phyloP scores from a whole-genome alignment of 2,888 invertebrate species.

The Tupiocoris notatus region DNA sequence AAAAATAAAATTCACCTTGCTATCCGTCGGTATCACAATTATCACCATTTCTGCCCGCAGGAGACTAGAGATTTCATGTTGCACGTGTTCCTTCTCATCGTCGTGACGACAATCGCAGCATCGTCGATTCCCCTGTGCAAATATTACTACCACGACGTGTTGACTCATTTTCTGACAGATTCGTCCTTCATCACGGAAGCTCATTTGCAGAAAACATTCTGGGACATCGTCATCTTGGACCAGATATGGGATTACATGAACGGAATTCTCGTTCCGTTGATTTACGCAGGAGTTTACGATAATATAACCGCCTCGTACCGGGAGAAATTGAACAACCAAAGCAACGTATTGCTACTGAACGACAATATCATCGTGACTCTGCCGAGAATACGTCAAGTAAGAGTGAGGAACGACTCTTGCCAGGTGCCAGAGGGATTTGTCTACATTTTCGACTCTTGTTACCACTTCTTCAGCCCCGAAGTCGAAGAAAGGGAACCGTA shows the following conservation, averaged over 20 bases:
- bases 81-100: slow-evolving; percentile 11
- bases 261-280: slow-evolving; percentile 6
- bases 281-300: background rate
- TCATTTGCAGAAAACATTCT: slow-evolving; percentile 11
- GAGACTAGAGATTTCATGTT: slow-evolving; percentile 11
- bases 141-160: slow-evolving; percentile 25
- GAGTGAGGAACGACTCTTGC: slow-evolving; percentile 64
- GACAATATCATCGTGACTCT: slow-evolving; percentile 64
- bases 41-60: no score
- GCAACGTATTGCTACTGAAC: slow-evolving; percentile 56
- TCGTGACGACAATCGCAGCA: slow-evolving; percentile 11
- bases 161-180: slow-evolving; percentile 27
- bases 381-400: slow-evolving; percentile 61
- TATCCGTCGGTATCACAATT: no score
- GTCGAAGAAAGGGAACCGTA: slow-evolving; percentile 23
- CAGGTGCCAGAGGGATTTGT: slow-evolving; percentile 63
- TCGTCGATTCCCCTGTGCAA: background rate
- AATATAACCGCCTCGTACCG: background rate
- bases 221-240: slow-evolving; percentile 29
- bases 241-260: slow-evolving; percentile 32
- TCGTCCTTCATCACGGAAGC: slow-evolving; percentile 30
- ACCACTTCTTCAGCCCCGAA: slow-evolving; percentile 48
- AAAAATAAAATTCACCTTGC: no score
- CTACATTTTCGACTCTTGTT: slow-evolving; percentile 62
- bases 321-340: slow-evolving; percentile 32